Base-by-base conservation (phyloP, 1,140 invertebrate species). In the Aphaenogaster rudis region DNA sequence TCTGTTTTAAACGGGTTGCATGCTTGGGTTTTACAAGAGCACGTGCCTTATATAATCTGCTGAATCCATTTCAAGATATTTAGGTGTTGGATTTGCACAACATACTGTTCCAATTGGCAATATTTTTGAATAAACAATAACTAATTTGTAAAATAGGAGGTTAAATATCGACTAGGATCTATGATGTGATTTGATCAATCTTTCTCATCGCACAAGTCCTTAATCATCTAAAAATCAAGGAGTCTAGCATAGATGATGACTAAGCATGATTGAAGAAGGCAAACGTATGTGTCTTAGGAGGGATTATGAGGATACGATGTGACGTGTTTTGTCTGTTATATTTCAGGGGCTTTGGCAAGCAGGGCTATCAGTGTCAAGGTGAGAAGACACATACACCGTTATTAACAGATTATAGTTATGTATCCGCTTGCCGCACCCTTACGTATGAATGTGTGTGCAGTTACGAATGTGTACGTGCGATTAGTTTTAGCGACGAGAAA, bases 281-380 rank as follows among this genome's bases (percentile, higher is more conserved):
- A 93, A 92, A 93, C 92, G 88, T 93, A 93, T 95, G 94, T 95
- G 66, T 80, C 93, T 94, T 92, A 93, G 64, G 78, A 94, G 91
- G 93, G 93, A 92, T 91, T 92, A 94, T 85, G 91, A 93, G 92
- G 92, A 94, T 93, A 95, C 90, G 92, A 95, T 94, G 94, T 95
- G 94, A 95, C 93, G 94, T 95, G 95, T 95, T 95, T 95, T 95
- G 96, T 96, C 95, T 95, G 96, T 97, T 97, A 96, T 96, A 96
- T 97, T 97, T 94, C 97, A 99, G 98, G 98, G 99, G 99, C 95
- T 97, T 99, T 93, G 98, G 99, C 94, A 99, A 99, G 96, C 99
- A 99, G 97, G 99, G 99, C 95, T 99, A 99, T 97, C 99, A 99
- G 96, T 99, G 99, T 97, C 99, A 99, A 99, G 99, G 98, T 99